Base-by-base conservation (phyloP, 1,140 invertebrate genomes). In the Microplitis mediator region DNA sequence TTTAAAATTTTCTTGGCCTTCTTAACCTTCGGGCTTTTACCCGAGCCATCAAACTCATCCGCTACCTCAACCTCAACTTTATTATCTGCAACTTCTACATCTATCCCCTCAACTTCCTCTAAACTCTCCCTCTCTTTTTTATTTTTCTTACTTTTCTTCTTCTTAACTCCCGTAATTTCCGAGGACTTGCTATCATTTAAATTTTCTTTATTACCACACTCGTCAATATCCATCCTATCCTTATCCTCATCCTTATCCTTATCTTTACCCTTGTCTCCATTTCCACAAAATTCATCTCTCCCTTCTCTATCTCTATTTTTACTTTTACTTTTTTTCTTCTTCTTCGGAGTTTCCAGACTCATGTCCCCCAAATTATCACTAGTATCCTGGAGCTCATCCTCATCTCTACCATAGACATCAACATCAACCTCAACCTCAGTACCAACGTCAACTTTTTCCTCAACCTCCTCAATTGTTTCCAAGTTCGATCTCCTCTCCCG, bases 381-480 rank as follows among this genome's bases (percentile, higher is more conserved):
- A 0, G 72, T 14, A 16, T 63, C 51, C 1, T 32, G 45, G n/a
- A 69, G 45, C 6, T 69, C 16, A 71, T 62, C 58, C 13, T 76
- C 66, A 45, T 73, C 60, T 1, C 23, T 23, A 23, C 23, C 23
- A 23, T 23, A 2, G 23, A 1, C 13, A 56, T 71, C 79, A 58
- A 1, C 13, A 56, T 71, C 79, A 58, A 83, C 83, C 9, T 80
- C 75, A 45, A 36, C 76, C 77, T 85, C 84, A 62, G 5, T 39
- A 74, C 70, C 11, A 64, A 1, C 13, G 52, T 71, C 78, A n/a
- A 81, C 79, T 66, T 79, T 79, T 60, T 84, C 83, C 9, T 80
- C 75, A 45, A 36, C 76, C 77, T 85, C 84, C 13, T 76, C 72
- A 66, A 85, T 85, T 0, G 82, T 85, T 72, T 84, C 82, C 16